A percentile compares a stretch with the other conserved stretches of the same genome.
These are phyloP conservation scores for Hybognathus amarus DNA, from an alignment of 2,797 vertebrate genomes.

Conservation along the genomic window DNA sequence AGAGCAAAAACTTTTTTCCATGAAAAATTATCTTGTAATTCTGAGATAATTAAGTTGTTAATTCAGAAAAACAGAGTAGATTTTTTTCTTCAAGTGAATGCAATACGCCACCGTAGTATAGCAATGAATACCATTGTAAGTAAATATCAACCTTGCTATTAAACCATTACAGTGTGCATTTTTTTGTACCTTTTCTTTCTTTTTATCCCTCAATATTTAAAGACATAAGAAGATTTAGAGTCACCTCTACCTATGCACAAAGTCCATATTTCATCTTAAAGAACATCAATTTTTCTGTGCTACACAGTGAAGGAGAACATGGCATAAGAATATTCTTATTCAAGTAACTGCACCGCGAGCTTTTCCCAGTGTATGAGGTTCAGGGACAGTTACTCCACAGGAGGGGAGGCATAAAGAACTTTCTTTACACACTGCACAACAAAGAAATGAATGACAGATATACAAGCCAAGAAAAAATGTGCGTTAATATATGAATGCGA, in stretches of 20 bases:
- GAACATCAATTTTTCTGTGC: neutral
- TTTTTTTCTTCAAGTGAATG: too few relatives aligned
- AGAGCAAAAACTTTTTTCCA: too few relatives aligned
- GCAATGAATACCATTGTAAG: neutral
- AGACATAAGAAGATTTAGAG: neutral
- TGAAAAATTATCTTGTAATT: too few relatives aligned
- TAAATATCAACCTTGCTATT: neutral
- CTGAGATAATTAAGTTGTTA: too few relatives aligned
- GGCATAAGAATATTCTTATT: conserved; percentile 30
- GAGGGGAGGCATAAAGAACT: neutral
- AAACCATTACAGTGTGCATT: neutral
- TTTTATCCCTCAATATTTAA: neutral
- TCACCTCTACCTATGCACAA: neutral
- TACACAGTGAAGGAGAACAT: neutral
- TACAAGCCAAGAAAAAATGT: neutral
- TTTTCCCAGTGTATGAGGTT: conserved; percentile 8
- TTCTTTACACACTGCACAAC: neutral
- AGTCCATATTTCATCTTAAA: neutral
- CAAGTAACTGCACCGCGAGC: neutral
- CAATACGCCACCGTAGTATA: too few relatives aligned
- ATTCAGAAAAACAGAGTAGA: too few relatives aligned
- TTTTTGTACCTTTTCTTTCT: neutral
- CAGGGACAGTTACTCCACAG: neutral
- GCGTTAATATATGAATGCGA: neutral
- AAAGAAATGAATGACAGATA: neutral